Conservation (phyloP, 2,888 invertebrate species). For the Diabrotica balteata region DNA sequence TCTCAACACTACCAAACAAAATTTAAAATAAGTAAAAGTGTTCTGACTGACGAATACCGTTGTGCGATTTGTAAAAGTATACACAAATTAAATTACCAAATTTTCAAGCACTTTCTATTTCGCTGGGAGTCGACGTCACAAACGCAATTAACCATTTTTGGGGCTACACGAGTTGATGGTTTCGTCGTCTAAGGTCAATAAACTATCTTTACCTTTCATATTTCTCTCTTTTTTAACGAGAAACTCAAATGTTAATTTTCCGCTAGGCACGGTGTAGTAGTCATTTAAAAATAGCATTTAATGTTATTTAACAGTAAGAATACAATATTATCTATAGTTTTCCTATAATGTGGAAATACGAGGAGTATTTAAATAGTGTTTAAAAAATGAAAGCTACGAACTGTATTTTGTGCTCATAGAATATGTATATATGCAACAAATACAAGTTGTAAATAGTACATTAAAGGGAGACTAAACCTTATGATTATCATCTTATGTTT, state of each 20-base stretch:
- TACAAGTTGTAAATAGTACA: no score
- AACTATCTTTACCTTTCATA: constrained; percentile 22
- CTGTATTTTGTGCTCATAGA: no score
- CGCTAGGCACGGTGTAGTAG: no score
- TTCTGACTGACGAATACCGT: constrained; percentile 29
- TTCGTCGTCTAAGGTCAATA: constrained; percentile 14
- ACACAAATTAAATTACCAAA: constrained; percentile 41
- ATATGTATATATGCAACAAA: no score
- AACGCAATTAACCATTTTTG: constrained; percentile 34
- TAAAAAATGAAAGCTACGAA: no score
- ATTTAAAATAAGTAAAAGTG: constrained; percentile 42
- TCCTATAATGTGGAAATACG: no score
- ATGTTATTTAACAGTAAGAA: no score
- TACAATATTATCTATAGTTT: no score
- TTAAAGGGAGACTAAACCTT: no score
- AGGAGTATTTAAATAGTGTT: no score
- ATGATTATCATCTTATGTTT: no score
- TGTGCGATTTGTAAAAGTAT: constrained; percentile 6
- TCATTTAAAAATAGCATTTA: no score
- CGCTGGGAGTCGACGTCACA: constrained; percentile 37
- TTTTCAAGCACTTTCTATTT: constrained; percentile 49
- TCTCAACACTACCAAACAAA: neutral
- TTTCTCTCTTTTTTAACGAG: neutral
- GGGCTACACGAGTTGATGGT: constrained; percentile 18
- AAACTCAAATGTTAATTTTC: neutral